Base-by-base conservation (phyloP, 1,140 invertebrate genomes). In the Wasmannia auropunctata region DNA sequence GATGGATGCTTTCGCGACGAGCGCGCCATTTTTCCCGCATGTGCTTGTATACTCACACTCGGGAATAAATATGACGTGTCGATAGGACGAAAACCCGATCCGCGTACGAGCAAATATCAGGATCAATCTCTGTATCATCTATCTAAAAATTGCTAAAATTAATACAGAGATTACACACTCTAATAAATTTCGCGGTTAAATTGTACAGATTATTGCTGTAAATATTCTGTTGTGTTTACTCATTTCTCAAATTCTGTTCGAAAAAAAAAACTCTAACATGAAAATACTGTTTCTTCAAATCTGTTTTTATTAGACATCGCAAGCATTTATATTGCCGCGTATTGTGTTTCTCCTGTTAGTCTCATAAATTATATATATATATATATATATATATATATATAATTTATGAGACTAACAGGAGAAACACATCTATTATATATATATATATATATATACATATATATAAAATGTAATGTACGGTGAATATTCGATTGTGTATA, bases 1-100 rank as follows among this genome's bases (percentile, higher is more conserved):
- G 87, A 89, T 88, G 83, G 80, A 88, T 86, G 84, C 67, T 60
- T 60, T 58, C 76, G 86, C 65, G 72, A 86, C 60, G 75, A 75
- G 40, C 46, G 67, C 56, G 51, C 65, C 81, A 31, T 80, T 79
- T 74, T 72, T 54, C 28, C 25, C 40, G 31, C 43, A 40, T 46
- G 25, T 51, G 10, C 69, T 28, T 67, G 43, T 51, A 51, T n/a
- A 76, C 16, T 62, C 37, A 31, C 37, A 62, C 25, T 31, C 70
- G 70, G 14, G 28, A 54, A 54, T 54, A 74, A 51, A 74, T 54
- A 74, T 22, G 49, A 74, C 46, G 28, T 72, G 46, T 72, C 70
- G 31, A 74, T 34, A 34, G 46, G 19, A 72, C 19, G 46, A 22
- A 54, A 34, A 74, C 28, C 28, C 37, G 46, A 67, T 67, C n/a